These are phyloP conservation scores for Bothrops jararaca DNA, from an alignment of 2,113 vertebrate genomes.

Conservation along the genomic window DNA sequence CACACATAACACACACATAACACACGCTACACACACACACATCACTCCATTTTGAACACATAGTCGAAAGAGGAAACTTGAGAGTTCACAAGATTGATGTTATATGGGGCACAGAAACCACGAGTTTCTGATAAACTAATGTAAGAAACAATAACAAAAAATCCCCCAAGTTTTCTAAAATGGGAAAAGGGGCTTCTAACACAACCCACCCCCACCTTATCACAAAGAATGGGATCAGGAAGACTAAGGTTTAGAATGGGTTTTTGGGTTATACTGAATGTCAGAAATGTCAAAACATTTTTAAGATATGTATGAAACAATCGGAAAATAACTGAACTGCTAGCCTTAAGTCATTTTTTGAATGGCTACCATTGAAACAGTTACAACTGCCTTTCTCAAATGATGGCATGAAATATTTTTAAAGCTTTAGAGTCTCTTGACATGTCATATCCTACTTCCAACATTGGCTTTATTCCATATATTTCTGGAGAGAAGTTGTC, in stretches of 20 bases:
- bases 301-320: background rate
- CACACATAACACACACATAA: no score
- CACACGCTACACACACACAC: no score
- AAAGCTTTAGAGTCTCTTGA: background rate
- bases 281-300: background rate
- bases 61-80: no score
- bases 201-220: background rate
- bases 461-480: background rate
- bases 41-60: no score
- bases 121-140: background rate
- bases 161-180: background rate
- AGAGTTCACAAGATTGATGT: no score
- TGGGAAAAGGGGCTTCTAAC: background rate
- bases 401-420: background rate
- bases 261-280: background rate
- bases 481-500: background rate
- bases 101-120: background rate
- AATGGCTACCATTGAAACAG: background rate
- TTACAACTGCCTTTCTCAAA: background rate
- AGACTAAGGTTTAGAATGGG: background rate
- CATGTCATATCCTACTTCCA: background rate
- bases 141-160: background rate
- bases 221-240: background rate
- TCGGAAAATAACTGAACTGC: background rate
- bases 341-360: background rate